Conservation (phyloP, 2,797 vertebrate species). For the Craterocephalus amniculus region DNA sequence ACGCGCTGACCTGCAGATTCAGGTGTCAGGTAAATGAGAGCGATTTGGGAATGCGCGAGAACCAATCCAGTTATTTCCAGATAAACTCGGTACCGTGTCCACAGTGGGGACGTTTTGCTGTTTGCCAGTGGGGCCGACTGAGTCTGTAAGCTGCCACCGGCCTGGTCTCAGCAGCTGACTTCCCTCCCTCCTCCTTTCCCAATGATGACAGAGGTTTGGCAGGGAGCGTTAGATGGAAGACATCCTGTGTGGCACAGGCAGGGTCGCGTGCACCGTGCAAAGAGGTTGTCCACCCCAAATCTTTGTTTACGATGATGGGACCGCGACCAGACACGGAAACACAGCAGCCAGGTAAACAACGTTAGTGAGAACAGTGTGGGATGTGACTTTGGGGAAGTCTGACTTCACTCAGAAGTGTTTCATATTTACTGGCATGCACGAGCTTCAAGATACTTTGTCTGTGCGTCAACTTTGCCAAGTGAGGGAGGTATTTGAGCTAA, state of each 20-base stretch:
- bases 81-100: not conserved
- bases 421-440: not conserved
- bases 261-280: slow-evolving; percentile 33
- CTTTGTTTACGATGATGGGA: slow-evolving; percentile 73
- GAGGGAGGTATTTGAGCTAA: not conserved
- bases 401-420: not conserved
- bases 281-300: slow-evolving; percentile 45
- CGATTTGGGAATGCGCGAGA: not conserved
- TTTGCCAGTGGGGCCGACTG: not conserved
- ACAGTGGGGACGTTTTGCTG: not conserved
- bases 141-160: not conserved
- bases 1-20: slow-evolving; percentile 49
- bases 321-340: slow-evolving; percentile 50
- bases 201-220: slow-evolving; percentile 43
- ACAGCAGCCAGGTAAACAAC: slow-evolving; percentile 63
- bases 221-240: slow-evolving; percentile 34
- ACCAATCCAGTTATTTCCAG: slow-evolving; percentile 29
- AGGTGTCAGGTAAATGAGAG: slow-evolving; percentile 34
- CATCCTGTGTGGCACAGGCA: slow-evolving; percentile 38
- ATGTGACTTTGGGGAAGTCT: not conserved
- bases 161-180: not conserved
- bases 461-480: not conserved
- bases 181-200: not conserved
- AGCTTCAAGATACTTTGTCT: not conserved
- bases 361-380: not conserved